Percentiles rank a stretch among this genome's conserved stretches.
phyloP scores from a whole-genome alignment of 2,888 invertebrate species.

The Lycocerus yunnanus region DNA sequence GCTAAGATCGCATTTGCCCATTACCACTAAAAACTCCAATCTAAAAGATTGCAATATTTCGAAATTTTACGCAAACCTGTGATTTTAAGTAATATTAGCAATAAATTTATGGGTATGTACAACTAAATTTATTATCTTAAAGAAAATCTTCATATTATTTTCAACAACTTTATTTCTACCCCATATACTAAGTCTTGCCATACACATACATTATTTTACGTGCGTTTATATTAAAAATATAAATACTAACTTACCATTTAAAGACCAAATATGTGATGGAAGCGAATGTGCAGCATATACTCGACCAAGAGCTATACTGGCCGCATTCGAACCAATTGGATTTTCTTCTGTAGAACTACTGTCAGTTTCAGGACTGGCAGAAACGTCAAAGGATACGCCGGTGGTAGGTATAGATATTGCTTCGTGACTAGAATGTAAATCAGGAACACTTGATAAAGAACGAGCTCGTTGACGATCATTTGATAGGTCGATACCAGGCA shows the following conservation, averaged over 20 bases:
- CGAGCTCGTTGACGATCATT: constrained; percentile 82
- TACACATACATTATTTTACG: too few species aligned
- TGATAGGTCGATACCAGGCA: constrained; percentile 74
- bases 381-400: constrained; percentile 65
- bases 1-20: too few species aligned
- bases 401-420: constrained; percentile 67
- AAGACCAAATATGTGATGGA: constrained; percentile 91
- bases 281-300: constrained; percentile 88
- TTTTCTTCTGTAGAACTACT: constrained; percentile 73
- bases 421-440: constrained; percentile 63
- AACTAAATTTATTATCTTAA: too few species aligned
- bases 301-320: constrained; percentile 69
- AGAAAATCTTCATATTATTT: too few species aligned
- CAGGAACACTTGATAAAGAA: constrained; percentile 82
- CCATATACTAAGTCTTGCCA: too few species aligned
- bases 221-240: too few species aligned
- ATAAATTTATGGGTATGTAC: too few species aligned
- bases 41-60: too few species aligned
- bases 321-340: constrained; percentile 53
- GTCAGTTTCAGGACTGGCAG: constrained; percentile 68
- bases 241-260: constrained; percentile 73
- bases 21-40: too few species aligned
- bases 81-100: too few species aligned
- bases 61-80: too few species aligned
- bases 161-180: too few species aligned